Evolutionary conservation across 2,113 vertebrate species (phyloP).

Genomic region (Crotophaga sulcirostris): DNA sequence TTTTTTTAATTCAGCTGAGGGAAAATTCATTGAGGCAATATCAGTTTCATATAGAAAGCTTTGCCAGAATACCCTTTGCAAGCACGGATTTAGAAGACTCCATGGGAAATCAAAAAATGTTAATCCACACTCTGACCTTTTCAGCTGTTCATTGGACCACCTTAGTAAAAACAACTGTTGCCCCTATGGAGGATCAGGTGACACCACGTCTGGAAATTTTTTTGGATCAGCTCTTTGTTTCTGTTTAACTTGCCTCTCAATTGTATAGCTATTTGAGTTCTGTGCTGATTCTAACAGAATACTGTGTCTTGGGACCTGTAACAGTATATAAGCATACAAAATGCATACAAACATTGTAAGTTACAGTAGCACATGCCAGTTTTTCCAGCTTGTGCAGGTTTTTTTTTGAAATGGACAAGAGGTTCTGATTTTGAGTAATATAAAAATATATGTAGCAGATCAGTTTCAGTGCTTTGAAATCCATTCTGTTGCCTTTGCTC

Average conservation of each 20-base stretch:
- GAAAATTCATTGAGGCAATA: background rate
- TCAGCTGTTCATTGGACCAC: constrained; percentile 54
- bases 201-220: constrained; percentile 59
- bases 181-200: constrained; percentile 53
- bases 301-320: constrained; percentile 10
- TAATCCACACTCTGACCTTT: constrained; percentile 53
- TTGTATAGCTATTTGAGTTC: constrained; percentile 40
- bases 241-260: constrained; percentile 45
- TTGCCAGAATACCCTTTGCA: constrained; percentile 11
- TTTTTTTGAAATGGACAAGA: background rate
- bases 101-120: constrained; percentile 23
- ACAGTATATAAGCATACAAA: constrained; percentile 31
- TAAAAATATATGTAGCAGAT: background rate
- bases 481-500: background rate
- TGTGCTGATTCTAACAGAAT: constrained; percentile 50
- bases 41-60: background rate
- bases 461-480: background rate
- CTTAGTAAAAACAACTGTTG: constrained; percentile 48
- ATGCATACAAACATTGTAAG: background rate
- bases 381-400: constrained; percentile 25
- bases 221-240: constrained; percentile 52
- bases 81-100: constrained; percentile 19
- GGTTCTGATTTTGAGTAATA: background rate
- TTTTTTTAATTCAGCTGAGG: background rate
- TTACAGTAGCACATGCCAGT: constrained; percentile 19